These are phyloP conservation scores for Zele albiditarsus DNA, from an alignment of 2,888 invertebrate species.

Conservation along the genomic window DNA sequence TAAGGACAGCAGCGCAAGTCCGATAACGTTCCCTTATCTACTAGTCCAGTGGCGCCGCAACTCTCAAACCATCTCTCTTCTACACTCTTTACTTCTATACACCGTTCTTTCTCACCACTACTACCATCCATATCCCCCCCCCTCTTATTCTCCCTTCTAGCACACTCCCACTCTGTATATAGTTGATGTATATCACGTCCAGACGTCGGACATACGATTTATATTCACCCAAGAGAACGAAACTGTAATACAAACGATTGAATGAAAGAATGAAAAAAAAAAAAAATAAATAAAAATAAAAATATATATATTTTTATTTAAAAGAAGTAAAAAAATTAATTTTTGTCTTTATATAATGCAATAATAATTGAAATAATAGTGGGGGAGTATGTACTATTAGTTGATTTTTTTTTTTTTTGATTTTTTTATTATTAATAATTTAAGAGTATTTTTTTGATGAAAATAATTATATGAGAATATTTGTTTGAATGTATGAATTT, in stretches of 20 bases:
- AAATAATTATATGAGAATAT: not conserved
- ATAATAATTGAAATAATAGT: too few relatives aligned
- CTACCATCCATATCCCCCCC: slow-evolving; percentile 10
- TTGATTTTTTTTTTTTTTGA: too few relatives aligned
- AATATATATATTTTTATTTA: too few relatives aligned
- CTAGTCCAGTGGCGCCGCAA: slow-evolving; percentile 73
- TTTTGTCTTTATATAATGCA: too few relatives aligned
- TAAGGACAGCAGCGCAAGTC: slow-evolving; percentile 69
- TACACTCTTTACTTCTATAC: not conserved
- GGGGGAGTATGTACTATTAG: too few relatives aligned
- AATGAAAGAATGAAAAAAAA: not conserved
- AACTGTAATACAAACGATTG: slow-evolving; percentile 34
- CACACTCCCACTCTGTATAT: slow-evolving; percentile 6
- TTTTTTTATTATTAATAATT: not conserved
- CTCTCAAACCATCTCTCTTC: slow-evolving; percentile 63
- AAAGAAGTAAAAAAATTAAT: not conserved
- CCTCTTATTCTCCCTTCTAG: not conserved
- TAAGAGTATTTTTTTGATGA: not conserved
- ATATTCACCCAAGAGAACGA: slow-evolving; percentile 39
- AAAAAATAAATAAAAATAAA: not conserved
- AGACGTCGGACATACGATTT: slow-evolving; percentile 43
- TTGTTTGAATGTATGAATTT: not conserved
- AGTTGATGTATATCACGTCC: slow-evolving; percentile 37
- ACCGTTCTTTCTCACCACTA: slow-evolving; percentile 26
- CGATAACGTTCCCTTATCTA: slow-evolving; percentile 72